Conservation (phyloP, 2,797 vertebrate species). For the Pteronotus mesoamericanus region DNA sequence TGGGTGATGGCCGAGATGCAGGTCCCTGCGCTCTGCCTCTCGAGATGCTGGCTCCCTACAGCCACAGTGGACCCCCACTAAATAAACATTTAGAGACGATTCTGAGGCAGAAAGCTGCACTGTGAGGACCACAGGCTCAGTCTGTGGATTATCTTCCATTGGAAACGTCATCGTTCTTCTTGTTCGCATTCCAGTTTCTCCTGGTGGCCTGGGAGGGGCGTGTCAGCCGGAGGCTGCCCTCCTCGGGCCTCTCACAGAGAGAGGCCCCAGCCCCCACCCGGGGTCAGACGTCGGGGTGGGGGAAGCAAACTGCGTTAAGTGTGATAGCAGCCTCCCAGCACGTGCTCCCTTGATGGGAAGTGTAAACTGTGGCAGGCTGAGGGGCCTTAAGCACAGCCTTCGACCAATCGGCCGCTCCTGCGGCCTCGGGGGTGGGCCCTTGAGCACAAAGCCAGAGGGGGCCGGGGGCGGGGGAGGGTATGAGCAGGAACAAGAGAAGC, state of each 20-base stretch:
- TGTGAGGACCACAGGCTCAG: not conserved
- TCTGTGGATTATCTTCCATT: not conserved
- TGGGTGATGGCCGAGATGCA: not conserved
- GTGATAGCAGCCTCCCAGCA: not conserved
- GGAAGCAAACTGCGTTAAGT: not conserved
- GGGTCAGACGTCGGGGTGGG: not conserved
- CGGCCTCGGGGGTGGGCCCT: too few relatives aligned
- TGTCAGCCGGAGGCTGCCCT: not conserved
- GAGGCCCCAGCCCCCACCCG: too few relatives aligned
- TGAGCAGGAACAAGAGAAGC: not conserved
- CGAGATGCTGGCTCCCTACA: not conserved
- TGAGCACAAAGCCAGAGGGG: not conserved
- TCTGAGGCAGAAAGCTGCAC: not conserved
- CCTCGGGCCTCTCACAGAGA: not conserved
- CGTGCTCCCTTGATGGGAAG: not conserved
- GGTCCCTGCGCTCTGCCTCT: not conserved
- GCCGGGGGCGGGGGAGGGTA: too few relatives aligned
- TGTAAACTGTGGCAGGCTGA: too few relatives aligned
- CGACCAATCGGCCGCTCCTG: not conserved
- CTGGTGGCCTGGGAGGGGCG: not conserved
- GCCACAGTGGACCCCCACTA: not conserved
- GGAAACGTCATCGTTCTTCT: not conserved
- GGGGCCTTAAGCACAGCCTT: not conserved
- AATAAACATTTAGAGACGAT: not conserved
- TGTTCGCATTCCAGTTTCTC: not conserved